phyloP scores from a whole-genome alignment of 1,140 invertebrate species.

The Rhizoglyphus robini region DNA sequence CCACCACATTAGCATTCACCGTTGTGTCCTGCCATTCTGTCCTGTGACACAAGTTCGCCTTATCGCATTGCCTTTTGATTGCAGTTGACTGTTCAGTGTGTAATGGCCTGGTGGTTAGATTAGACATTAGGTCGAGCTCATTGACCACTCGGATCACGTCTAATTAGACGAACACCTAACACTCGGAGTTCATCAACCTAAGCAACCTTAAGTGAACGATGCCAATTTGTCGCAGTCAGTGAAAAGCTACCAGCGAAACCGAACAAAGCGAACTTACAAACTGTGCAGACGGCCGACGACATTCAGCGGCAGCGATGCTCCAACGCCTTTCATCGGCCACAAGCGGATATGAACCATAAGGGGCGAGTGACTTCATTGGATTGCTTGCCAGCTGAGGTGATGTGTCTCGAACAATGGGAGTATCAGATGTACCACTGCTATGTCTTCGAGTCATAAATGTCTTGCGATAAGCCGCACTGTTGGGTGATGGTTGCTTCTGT shows the following conservation, averaged over 20 bases:
- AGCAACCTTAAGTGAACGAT: not conserved
- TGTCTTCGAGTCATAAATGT: constrained; percentile 17
- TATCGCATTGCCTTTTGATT: no score
- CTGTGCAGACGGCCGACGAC: not conserved
- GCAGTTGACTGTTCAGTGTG: no score
- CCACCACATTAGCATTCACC: no score
- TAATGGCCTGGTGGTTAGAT: no score
- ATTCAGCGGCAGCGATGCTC: constrained; percentile 18
- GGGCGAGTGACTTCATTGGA: not conserved
- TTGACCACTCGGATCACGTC: no score
- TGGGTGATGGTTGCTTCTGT: not conserved
- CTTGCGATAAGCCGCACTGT: constrained; percentile 9
- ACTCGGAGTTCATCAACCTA: not conserved
- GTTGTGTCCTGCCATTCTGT: no score
- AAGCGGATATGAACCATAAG: constrained; percentile 8
- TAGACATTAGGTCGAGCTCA: no score
- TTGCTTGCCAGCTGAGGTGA: not conserved
- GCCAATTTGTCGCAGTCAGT: not conserved
- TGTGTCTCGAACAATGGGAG: not conserved
- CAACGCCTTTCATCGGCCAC: constrained; percentile 19
- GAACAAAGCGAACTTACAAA: constrained; percentile 15
- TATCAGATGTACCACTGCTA: constrained; percentile 15
- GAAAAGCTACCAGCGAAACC: not conserved
- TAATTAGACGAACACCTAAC: no score
- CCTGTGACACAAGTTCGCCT: no score